Evolutionary conservation across 2,113 vertebrate species (phyloP).

Genomic region (Henicopernis longicauda): DNA sequence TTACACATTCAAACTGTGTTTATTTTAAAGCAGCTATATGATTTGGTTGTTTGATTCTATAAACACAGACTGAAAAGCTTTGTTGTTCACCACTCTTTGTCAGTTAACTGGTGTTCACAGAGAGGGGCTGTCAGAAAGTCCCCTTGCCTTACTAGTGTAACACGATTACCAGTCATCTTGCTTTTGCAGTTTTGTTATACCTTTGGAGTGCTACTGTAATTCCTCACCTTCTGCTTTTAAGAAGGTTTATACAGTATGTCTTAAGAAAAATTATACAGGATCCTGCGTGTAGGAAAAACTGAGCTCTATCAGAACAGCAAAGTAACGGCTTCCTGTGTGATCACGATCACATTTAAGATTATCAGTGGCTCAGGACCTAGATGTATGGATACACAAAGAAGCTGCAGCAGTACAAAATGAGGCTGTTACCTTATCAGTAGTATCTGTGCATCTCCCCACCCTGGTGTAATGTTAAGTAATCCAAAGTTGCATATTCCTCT

Average conservation of each 20-base stretch:
- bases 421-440: neutral
- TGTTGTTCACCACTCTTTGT: neutral
- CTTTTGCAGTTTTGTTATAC: neutral
- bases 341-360: neutral
- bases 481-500: neutral
- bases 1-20: neutral
- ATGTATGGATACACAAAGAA: neutral
- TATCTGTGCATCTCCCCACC: neutral
- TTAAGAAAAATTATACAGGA: neutral
- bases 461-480: fast-evolving
- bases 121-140: neutral
- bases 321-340: neutral
- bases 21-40: neutral
- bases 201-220: neutral
- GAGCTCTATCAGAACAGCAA: neutral
- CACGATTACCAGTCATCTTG: neutral
- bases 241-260: neutral
- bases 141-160: neutral
- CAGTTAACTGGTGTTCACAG: too few species aligned
- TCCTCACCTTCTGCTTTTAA: neutral
- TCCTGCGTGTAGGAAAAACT: neutral
- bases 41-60: too few species aligned
- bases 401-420: neutral
- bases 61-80: neutral
- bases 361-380: neutral